phyloP scores from a whole-genome alignment of 2,888 invertebrate genomes.

The Netelia virgata region DNA sequence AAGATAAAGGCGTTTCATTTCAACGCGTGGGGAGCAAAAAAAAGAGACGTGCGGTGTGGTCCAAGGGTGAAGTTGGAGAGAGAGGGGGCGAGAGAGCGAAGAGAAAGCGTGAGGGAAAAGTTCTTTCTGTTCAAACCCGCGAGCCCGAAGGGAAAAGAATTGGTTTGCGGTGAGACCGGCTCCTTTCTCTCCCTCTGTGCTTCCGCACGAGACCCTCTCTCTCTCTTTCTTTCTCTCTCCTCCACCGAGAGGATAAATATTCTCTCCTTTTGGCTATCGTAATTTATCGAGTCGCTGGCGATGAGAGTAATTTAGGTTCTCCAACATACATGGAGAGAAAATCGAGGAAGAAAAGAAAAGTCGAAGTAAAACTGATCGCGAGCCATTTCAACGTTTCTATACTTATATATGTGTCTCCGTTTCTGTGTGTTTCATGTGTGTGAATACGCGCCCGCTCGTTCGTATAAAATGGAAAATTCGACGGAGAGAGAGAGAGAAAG shows the following conservation, averaged over 20 bases:
- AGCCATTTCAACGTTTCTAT: not conserved
- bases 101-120: slow-evolving; percentile 41
- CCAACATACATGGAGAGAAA: slow-evolving; percentile 23
- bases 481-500: not conserved
- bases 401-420: not conserved
- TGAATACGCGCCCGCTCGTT: not conserved
- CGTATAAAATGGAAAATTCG: slow-evolving; percentile 47
- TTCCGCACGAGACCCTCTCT: slow-evolving; percentile 7
- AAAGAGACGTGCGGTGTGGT: not conserved
- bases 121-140: slow-evolving; percentile 50
- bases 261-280: slow-evolving; percentile 71
- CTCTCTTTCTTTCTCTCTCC: not conserved
- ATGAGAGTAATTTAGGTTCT: slow-evolving; percentile 67
- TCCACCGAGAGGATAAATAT: slow-evolving; percentile 72
- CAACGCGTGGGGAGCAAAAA: slow-evolving; percentile 7
- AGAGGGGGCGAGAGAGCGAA: slow-evolving; percentile 14
- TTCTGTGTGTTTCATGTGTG: not conserved
- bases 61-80: slow-evolving; percentile 25
- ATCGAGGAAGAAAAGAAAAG: slow-evolving; percentile 24
- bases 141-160: slow-evolving; percentile 69
- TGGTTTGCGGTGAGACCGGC: slow-evolving; percentile 74
- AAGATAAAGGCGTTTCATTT: slow-evolving; percentile 66
- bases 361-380: slow-evolving; percentile 44
- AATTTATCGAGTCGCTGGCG: slow-evolving; percentile 77
- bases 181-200: slow-evolving; percentile 13